Evolutionary conservation across 2,888 invertebrate genomes (phyloP).

Genomic region (Apoderus coryli): DNA sequence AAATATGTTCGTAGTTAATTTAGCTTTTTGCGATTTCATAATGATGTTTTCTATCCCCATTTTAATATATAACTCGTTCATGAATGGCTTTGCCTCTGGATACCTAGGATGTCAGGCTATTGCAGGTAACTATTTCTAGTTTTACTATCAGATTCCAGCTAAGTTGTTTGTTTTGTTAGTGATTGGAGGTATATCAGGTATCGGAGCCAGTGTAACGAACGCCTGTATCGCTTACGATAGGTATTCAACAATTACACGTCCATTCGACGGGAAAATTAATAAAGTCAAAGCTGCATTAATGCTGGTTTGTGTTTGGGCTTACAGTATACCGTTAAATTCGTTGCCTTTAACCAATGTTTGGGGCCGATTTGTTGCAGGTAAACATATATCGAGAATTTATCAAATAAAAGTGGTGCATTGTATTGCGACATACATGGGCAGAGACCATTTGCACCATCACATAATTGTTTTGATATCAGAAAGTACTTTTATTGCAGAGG

Average conservation of each 20-base stretch:
- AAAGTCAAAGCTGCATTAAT: conserved; percentile 65
- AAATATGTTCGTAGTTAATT: conserved; percentile 69
- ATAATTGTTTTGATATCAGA: conserved; percentile 6
- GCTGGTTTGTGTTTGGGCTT: conserved; percentile 58
- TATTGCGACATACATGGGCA: too few relatives aligned
- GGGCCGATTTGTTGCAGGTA: conserved; percentile 77
- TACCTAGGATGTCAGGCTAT: conserved; percentile 64
- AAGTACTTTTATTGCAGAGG: conserved; percentile 56
- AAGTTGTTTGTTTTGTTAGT: too few relatives aligned
- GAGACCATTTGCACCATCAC: conserved; percentile 4
- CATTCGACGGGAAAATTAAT: conserved; percentile 69
- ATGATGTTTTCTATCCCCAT: conserved; percentile 81
- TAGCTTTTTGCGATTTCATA: conserved; percentile 69
- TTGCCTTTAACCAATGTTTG: conserved; percentile 69
- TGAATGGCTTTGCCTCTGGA: conserved; percentile 62
- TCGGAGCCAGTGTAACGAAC: conserved; percentile 48
- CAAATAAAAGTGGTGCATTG: too few relatives aligned
- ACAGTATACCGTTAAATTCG: conserved; percentile 67
- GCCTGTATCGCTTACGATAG: conserved; percentile 78
- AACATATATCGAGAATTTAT: neutral
- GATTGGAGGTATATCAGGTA: too few relatives aligned
- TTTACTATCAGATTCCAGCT: conserved; percentile 47
- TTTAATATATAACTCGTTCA: conserved; percentile 72
- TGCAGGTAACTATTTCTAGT: conserved; percentile 60
- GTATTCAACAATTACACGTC: conserved; percentile 64